Evolutionary conservation across 2,797 vertebrate genomes (phyloP).

Genomic region (Sebastes vulpes): DNA sequence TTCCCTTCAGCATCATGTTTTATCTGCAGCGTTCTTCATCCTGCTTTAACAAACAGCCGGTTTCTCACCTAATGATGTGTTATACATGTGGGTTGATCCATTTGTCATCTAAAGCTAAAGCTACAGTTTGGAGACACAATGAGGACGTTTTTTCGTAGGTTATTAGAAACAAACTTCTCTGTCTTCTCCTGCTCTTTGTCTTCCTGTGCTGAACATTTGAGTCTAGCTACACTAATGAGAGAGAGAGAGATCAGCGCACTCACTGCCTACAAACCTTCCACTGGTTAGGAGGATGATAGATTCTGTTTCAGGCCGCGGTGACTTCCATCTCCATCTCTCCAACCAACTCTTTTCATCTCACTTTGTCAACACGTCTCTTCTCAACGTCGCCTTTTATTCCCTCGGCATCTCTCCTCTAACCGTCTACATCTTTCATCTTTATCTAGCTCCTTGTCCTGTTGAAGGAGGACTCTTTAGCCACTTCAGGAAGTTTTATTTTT

Average conservation of each 20-base stretch:
- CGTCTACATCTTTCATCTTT: background rate
- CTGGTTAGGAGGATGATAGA: slow-evolving; percentile 8
- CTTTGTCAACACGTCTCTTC: slow-evolving; percentile 12
- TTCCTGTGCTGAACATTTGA: slow-evolving; percentile 10
- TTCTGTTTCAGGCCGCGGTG: slow-evolving; percentile 43
- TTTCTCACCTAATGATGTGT: background rate
- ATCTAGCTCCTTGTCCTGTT: background rate
- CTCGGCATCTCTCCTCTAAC: too few species aligned
- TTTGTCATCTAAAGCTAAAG: background rate
- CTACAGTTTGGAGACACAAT: background rate
- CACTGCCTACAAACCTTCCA: slow-evolving; percentile 49
- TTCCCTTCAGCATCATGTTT: background rate
- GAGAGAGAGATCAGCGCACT: background rate
- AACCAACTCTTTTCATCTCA: slow-evolving; percentile 15
- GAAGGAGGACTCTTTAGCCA: background rate
- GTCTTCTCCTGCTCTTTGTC: background rate
- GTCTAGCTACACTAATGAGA: slow-evolving; percentile 22
- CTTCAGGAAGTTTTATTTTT: too few species aligned
- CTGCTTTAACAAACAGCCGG: background rate
- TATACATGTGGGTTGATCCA: background rate
- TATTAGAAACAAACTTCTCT: background rate
- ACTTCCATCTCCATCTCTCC: slow-evolving; percentile 51
- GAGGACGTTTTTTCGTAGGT: background rate
- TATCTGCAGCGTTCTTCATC: background rate
- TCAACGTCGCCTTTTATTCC: background rate